Conservation (phyloP, 2,113 vertebrate genomes). For the Danionella cerebrum region DNA sequence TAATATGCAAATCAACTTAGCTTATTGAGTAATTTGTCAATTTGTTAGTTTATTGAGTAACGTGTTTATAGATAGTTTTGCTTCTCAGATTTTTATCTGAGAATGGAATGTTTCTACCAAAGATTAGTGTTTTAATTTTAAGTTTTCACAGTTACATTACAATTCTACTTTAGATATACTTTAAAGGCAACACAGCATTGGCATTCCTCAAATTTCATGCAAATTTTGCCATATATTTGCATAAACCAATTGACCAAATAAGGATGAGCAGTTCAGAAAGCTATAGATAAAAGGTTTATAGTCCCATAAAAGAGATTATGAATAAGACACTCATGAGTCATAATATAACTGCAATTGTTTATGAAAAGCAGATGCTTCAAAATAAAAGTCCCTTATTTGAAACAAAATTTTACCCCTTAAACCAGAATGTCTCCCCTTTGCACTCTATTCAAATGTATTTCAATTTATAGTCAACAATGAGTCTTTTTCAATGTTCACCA, state of each 20-base stretch:
- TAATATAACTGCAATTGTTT: not conserved
- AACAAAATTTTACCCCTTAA: not conserved
- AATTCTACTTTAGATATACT: not conserved
- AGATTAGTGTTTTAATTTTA: too few relatives aligned
- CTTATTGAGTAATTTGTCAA: too few relatives aligned
- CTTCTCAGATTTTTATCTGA: too few relatives aligned
- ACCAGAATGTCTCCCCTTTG: not conserved
- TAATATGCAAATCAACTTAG: not conserved
- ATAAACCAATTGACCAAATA: not conserved
- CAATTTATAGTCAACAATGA: too few relatives aligned
- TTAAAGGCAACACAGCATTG: not conserved
- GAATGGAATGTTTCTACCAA: too few relatives aligned
- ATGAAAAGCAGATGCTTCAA: not conserved
- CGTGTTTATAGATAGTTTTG: too few relatives aligned
- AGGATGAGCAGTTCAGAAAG: not conserved
- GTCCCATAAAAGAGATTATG: not conserved
- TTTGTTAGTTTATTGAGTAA: too few relatives aligned
- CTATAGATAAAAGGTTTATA: conserved; percentile 9
- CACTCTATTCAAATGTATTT: too few relatives aligned
- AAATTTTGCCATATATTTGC: not conserved
- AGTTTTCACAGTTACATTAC: too few relatives aligned
- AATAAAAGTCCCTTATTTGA: not conserved
- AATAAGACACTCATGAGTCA: not conserved
- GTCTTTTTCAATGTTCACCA: too few relatives aligned
- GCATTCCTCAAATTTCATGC: not conserved